A percentile compares a stretch with the other conserved stretches of the same genome.
phyloP scores from a whole-genome alignment of 1,140 invertebrate genomes.

The Latrodectus geometricus region DNA sequence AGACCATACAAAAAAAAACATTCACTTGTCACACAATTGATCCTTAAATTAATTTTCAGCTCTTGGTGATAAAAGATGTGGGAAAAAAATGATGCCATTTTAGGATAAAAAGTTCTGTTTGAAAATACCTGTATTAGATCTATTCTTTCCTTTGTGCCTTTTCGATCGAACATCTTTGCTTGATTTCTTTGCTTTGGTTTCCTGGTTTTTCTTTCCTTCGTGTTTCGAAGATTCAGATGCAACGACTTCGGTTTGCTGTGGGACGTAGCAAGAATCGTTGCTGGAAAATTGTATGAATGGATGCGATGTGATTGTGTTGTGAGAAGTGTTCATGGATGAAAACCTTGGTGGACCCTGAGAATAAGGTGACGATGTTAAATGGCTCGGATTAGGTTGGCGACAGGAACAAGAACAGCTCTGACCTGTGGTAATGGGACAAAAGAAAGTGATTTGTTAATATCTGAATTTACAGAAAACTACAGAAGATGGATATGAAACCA shows the following conservation, averaged over 20 bases:
- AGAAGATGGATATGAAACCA: no score
- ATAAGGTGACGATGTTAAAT: not conserved
- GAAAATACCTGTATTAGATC: conserved; percentile 28
- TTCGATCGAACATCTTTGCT: conserved; percentile 1
- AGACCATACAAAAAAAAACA: no score
- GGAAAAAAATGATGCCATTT: no score
- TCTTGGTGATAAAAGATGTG: no score
- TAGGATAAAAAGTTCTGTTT: no score
- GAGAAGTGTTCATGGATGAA: not conserved
- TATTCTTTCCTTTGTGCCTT: conserved; percentile 16
- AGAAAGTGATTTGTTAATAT: no score
- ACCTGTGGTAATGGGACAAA: not conserved
- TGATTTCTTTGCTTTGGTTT: conserved; percentile 24
- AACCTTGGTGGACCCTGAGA: not conserved
- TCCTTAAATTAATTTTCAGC: no score
- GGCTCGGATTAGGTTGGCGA: not conserved
- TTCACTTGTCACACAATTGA: no score
- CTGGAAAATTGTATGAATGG: not conserved
- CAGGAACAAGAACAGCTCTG: conserved; percentile 26
- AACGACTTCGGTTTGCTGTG: not conserved
- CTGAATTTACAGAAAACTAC: no score
- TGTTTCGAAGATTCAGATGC: not conserved
- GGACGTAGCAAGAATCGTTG: not conserved
- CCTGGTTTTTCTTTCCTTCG: not conserved
- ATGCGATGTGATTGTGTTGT: no score